Evolutionary conservation across 2,113 vertebrate species (phyloP).

Genomic region (Globicephala melas): DNA sequence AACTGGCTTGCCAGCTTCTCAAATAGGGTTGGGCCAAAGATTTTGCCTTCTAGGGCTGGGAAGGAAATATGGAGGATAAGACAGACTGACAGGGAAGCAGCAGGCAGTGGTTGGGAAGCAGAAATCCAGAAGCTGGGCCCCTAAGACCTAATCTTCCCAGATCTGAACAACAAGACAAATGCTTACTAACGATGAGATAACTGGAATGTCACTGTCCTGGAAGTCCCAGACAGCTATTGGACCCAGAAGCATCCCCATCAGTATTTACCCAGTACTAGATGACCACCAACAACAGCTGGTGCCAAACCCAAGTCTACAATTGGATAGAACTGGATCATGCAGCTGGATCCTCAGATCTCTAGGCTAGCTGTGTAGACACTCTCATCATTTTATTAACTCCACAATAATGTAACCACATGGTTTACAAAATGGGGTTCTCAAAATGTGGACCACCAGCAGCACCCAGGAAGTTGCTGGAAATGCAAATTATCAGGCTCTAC

Average conservation of each 20-base stretch:
- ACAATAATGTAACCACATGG: not conserved
- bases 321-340: not conserved
- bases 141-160: not conserved
- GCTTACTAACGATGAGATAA: not conserved
- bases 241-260: not conserved
- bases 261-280: not conserved
- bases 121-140: not conserved
- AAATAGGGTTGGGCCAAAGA: not conserved
- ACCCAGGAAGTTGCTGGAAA: not conserved
- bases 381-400: not conserved
- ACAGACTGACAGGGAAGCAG: not conserved
- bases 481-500: not conserved
- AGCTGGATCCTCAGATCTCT: not conserved
- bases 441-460: not conserved
- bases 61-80: not conserved
- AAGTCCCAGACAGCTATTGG: not conserved
- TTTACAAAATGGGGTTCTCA: not conserved
- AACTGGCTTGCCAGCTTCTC: not conserved
- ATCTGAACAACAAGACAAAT: not conserved
- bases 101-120: not conserved
- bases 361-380: not conserved
- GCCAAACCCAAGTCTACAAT: not conserved
- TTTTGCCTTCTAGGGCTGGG: not conserved
- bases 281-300: not conserved
- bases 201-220: not conserved